A percentile compares a stretch with the other conserved stretches of the same genome.
These are phyloP conservation scores for Athalia circularis DNA, from an alignment of 2,888 invertebrate genomes.

Conservation along the genomic window DNA sequence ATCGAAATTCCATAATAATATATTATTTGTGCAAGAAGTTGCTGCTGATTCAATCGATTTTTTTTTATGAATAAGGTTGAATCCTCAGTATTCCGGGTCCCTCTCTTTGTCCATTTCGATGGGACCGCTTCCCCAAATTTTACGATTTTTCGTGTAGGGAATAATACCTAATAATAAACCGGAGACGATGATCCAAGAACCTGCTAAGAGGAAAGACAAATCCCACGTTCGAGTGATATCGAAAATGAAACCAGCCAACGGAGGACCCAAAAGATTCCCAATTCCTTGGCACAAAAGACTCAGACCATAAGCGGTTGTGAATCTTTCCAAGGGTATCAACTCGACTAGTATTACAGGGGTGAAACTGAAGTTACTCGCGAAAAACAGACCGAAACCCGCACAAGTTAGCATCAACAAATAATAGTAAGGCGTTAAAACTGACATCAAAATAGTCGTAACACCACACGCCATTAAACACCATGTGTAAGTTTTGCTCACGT, in stretches of 20 bases:
- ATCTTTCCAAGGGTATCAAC: slow-evolving; percentile 91
- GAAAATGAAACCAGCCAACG: slow-evolving; percentile 87
- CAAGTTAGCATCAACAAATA: slow-evolving; percentile 75
- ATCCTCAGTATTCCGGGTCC: slow-evolving; percentile 58
- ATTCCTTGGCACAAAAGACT: slow-evolving; percentile 93
- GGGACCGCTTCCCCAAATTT: slow-evolving; percentile 77
- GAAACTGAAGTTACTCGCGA: slow-evolving; percentile 93
- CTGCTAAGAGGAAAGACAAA: slow-evolving; percentile 87
- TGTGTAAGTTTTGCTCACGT: slow-evolving; percentile 89
- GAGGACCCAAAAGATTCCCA: slow-evolving; percentile 94
- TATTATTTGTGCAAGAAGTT: too few species aligned
- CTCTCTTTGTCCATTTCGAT: slow-evolving; percentile 75
- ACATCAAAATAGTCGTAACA: slow-evolving; percentile 79
- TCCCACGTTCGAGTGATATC: slow-evolving; percentile 85
- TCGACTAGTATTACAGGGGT: slow-evolving; percentile 93
- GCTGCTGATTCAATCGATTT: not conserved
- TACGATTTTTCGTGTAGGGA: slow-evolving; percentile 81
- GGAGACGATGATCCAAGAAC: slow-evolving; percentile 87
- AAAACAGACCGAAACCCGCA: slow-evolving; percentile 89
- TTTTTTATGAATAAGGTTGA: not conserved
- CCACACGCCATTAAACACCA: slow-evolving; percentile 84
- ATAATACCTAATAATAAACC: slow-evolving; percentile 83
- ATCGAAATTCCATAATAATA: too few species aligned
- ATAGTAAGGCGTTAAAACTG: slow-evolving; percentile 76
- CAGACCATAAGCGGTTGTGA: slow-evolving; percentile 94